Base-by-base conservation (phyloP, 2,888 invertebrate species). In the Dorcus parallelipipedus region DNA sequence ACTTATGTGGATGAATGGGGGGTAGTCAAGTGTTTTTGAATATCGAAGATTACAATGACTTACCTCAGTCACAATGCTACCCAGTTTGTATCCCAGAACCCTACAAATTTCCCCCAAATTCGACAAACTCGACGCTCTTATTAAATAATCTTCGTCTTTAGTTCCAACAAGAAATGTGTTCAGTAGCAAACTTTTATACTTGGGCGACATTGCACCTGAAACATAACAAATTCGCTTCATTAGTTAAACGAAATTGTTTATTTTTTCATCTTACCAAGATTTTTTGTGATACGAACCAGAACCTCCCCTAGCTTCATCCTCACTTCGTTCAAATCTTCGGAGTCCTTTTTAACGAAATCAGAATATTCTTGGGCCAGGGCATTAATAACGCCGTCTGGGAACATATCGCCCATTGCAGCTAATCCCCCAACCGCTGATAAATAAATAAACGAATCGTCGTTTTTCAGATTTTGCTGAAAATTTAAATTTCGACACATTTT, bases 371-470 rank as follows among this genome's bases (percentile, higher is more conserved):
- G 83, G 51, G 88, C 85, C 26, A 94, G 76, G 20, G 83, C 75
- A 61, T 85, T 83, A 39, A 95, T 75, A 0, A 91, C 85, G 67
- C 85, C 82, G 68, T 88, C 85, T 1, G 92, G 87, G 73, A 84
- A 86, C 52, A 81, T 76, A 38, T 83, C 80, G 9, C 87, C 86
- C 63, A 94, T 78, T 1, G 87, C 81, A 7, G 89, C 85, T 49
- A 94, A 76, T 1, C 91, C 92, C 71, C 89, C 87, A 14, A 93
- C 86, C 2, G 93, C 87, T 58, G 86, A 82, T 61, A 95, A 77
- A 74, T 94, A 95, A 57, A 95, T 81, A 73, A 91, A 95, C 0
- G 93, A 89, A 73, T 95, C 95, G 9, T 85, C 78, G 68, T 93
- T 84, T 71, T 85, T 86, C 1, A 95, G 74, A 77, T 89, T 87